Base-by-base conservation (phyloP, 2,888 invertebrate genomes). In the Trimorus sp. region DNA sequence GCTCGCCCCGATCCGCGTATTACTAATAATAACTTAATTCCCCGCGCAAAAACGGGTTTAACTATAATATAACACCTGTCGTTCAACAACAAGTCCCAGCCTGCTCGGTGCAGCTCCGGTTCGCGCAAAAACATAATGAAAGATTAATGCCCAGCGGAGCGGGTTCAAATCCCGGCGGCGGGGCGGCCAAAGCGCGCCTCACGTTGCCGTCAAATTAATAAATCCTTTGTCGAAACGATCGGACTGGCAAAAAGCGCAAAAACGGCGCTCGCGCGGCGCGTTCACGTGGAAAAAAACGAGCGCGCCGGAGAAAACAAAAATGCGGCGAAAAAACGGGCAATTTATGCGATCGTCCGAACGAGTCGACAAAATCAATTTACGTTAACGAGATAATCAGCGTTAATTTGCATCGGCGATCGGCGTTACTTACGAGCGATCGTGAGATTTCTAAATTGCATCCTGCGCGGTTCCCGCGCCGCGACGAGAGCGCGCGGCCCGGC, bases 321-420 rank as follows among this genome's bases (percentile, higher is more conserved):
- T 48, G 48, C 4, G 16, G 59, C 16, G 75, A 69, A 75, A 75
- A 80, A 62, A 14, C 45, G 12, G n/a, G 37, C 54, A 59, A 80
- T 80, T 63, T 66, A 80, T 65, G 62, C 62, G 58, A 37, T 70
- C 65, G 65, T 70, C 69, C 59, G 15, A 42, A 45, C 14, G 65
- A 71, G 66, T 54, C 73, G 76, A 81, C 68, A 66, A 73, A 81
- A 78, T 78, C 74, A 82, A 82, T 82, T 82, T 73, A 70, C 73
- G 49, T 74, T 82, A 82, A 82, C 77, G 78, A 78, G 82, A 78
- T 82, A 78, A 82, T 82, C 78, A 78, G 68, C 51, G 77, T 69
- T 73, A 77, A 82, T 82, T 82, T 78, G 62, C 78, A 78, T 82
- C 63, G 70, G 60, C 56, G 76, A 82, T 73, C 59, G 71, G 77